These are phyloP conservation scores for Rhagophthalmus giganteus DNA, from an alignment of 2,888 invertebrate genomes.

Conservation along the genomic window DNA sequence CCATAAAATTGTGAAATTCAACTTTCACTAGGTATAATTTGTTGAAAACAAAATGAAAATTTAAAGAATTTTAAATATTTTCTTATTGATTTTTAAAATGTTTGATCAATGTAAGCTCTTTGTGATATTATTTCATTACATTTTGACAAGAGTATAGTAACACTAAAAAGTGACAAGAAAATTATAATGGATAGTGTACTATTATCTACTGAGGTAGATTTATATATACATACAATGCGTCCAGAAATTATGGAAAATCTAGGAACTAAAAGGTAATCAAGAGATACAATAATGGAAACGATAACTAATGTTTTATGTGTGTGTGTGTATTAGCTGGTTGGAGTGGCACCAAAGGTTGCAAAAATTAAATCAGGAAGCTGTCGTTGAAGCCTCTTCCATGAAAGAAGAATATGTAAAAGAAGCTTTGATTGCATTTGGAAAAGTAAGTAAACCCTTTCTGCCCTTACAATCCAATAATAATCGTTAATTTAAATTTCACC, in stretches of 20 bases:
- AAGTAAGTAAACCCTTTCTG: too few species aligned
- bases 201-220: slow-evolving; percentile 73
- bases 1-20: too few species aligned
- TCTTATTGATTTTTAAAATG: slow-evolving; percentile 2
- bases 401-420: slow-evolving; percentile 87
- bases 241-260: slow-evolving; percentile 67
- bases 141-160: background rate
- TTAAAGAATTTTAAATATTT: too few species aligned
- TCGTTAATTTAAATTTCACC: too few species aligned
- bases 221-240: slow-evolving; percentile 72
- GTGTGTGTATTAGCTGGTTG: slow-evolving; percentile 66
- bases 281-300: background rate
- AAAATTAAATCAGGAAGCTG: slow-evolving; percentile 85
- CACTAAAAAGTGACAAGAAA: too few species aligned
- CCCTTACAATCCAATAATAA: too few species aligned
- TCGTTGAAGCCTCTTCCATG: slow-evolving; percentile 75
- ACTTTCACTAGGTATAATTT: too few species aligned
- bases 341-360: slow-evolving; percentile 81
- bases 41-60: too few species aligned
- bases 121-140: slow-evolving; percentile 1
- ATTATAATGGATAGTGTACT: slow-evolving; percentile 59
- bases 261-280: slow-evolving; percentile 60
- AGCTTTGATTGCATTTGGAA: slow-evolving; percentile 72
- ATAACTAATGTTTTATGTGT: background rate
- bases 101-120: slow-evolving; percentile 1